Evolutionary conservation across 2,113 vertebrate species (phyloP), one percentile per base, ranked within the genome.

Genomic region (Pomatostomus ruficeps): DNA sequence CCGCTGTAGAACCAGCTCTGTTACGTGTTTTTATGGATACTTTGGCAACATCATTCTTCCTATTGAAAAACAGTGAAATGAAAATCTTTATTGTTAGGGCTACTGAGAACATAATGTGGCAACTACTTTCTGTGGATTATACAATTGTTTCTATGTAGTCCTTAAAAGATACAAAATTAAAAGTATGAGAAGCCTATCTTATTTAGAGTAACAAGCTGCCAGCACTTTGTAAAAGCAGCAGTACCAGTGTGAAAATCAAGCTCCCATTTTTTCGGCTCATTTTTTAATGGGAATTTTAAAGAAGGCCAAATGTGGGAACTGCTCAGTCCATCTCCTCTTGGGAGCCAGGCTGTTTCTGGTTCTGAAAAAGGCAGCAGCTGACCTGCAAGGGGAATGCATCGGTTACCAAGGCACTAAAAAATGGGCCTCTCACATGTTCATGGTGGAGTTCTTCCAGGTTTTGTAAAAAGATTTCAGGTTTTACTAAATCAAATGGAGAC

Each of bases 201-300:
- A 22, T 36, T 89, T 89, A 57, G 18, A 35, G 57, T 68, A 87
- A 73, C 15, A 66, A 57, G 62, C 42, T 76, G 40, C 14, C 35
- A 65, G 75, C 11, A 67, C 3, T 33, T 75, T 75, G 31, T 40
- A 55, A 83, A 91, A 40, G 43, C 58, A 63, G 35, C 35, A 51
- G 31, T 14, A 24, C 21, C 24, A 20, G 8, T 29, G 35, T 65
- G 25, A 86, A 93, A 93, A 74, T 63, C 7, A n/a, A 58, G 45
- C 18, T 55, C 29, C 1, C 0, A 1, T 11, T n/a, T 51, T 78
- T 52, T 13, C 12, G 8, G 3, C 3, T 48, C 8, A 42, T 25
- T 85, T 48, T 63, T 66, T 43, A 73, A 42, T 21, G 29, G 36
- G 14, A 79, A 79, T 61, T 74, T 72, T 73, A 29, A 76, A 71